Conservation (phyloP, 2,797 vertebrate genomes). For the Paratrypauchen microcephalus region DNA sequence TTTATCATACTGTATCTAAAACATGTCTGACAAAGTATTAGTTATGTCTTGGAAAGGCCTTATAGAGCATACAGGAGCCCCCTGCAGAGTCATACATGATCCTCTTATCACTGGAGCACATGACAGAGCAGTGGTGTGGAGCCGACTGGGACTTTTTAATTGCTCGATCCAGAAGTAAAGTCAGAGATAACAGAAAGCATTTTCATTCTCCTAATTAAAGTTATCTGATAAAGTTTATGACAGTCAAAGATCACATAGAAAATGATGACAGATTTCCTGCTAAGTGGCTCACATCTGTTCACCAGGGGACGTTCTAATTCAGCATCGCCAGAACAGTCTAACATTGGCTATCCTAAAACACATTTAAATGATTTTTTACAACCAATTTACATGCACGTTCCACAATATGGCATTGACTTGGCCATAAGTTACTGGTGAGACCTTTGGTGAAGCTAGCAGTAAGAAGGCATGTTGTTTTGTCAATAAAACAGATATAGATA, state of each 20-base stretch:
- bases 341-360: too few relatives aligned
- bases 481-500: too few relatives aligned
- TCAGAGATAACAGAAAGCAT: constrained; percentile 27
- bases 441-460: too few relatives aligned
- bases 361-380: too few relatives aligned
- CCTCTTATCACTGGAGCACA: background rate
- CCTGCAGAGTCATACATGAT: too few relatives aligned
- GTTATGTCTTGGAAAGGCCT: background rate
- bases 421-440: too few relatives aligned
- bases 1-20: too few relatives aligned
- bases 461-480: too few relatives aligned
- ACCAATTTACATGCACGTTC: too few relatives aligned
- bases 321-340: too few relatives aligned
- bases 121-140: constrained; percentile 8
- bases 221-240: constrained; percentile 5
- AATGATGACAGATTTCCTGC: background rate
- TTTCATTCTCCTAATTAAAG: too few relatives aligned
- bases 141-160: background rate
- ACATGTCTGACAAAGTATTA: background rate
- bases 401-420: too few relatives aligned
- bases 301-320: background rate
- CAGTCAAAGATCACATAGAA: background rate
- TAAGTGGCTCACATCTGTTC: background rate
- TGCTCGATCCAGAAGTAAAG: constrained; percentile 9
- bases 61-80: background rate